A percentile compares a stretch with the other conserved stretches of the same genome.
Conservation (phyloP, 2,888 invertebrate genomes). For the Cheilosia soror region DNA sequence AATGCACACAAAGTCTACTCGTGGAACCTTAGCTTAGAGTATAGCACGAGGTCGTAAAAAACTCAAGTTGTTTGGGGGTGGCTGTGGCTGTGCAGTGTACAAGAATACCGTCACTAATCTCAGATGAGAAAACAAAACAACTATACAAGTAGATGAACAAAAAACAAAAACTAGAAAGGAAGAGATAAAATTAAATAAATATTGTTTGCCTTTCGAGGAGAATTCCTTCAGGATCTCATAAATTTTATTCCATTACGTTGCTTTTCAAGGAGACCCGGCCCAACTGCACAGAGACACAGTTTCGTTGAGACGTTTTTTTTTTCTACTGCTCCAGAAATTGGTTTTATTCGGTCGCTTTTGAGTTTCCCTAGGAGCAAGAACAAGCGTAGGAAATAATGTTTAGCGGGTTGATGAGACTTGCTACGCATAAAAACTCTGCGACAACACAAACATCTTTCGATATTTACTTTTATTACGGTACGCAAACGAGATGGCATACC, state of each 20-base stretch:
- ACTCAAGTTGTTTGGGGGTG: not conserved
- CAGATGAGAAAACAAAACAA: conserved; percentile 48
- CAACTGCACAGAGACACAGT: not conserved
- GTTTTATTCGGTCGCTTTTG: conserved; percentile 26
- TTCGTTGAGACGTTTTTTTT: conserved; percentile 11
- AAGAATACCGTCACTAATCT: conserved; percentile 52
- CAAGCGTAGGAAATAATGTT: conserved; percentile 4
- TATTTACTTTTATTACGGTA: conserved; percentile 66
- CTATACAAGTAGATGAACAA: conserved; percentile 10
- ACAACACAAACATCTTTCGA: conserved; percentile 45
- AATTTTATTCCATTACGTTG: conserved; percentile 56
- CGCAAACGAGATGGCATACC: conserved; percentile 62
- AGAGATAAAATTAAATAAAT: conserved; percentile 71
- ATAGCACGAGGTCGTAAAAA: conserved; percentile 40
- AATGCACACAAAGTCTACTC: conserved; percentile 49
- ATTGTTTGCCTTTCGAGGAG: conserved; percentile 68
- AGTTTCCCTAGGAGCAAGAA: conserved; percentile 5
- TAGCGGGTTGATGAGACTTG: conserved; percentile 10
- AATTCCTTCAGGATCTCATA: conserved; percentile 66
- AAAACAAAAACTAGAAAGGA: conserved; percentile 30
- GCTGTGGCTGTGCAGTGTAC: not conserved
- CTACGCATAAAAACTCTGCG: conserved; percentile 27
- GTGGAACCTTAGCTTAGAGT: no score
- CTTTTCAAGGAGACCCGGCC: not conserved
- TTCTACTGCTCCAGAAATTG: conserved; percentile 30